phyloP scores from a whole-genome alignment of 92 coral and sea anemone genomes.

The Bergia sp. region DNA sequence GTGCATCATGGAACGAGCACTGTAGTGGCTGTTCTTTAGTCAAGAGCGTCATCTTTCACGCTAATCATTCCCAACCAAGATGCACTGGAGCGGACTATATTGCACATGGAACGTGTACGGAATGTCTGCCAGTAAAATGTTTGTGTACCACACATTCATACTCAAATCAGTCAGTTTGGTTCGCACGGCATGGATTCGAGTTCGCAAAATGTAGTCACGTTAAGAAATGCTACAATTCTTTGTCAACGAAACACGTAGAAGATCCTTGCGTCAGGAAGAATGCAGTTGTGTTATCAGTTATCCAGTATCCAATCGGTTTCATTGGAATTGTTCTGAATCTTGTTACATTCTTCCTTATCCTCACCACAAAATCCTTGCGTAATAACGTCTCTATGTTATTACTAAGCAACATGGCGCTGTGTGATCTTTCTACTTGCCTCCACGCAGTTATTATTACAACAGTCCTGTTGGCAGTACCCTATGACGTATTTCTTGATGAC shows the following conservation, averaged over 20 bases:
- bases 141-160: no score
- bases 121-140: no score
- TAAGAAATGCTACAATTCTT: background rate
- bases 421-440: slow-evolving; percentile 18
- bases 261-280: slow-evolving; percentile 17
- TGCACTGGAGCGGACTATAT: background rate
- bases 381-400: slow-evolving; percentile 16
- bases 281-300: background rate
- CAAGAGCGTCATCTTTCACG: no score
- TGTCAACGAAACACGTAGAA: background rate
- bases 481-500: slow-evolving; percentile 31
- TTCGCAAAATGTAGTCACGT: no score
- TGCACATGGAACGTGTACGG: background rate
- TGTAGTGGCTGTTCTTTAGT: slow-evolving; percentile 6
- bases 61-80: no score
- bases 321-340: background rate
- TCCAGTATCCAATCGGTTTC: slow-evolving; percentile 22
- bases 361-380: slow-evolving; percentile 9
- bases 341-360: background rate
- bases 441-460: slow-evolving; percentile 1
- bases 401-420: slow-evolving; percentile 14
- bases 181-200: no score
- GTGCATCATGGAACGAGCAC: slow-evolving; percentile 57
- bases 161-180: no score
- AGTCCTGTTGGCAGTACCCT: slow-evolving; percentile 19